These are phyloP conservation scores for Anthoptus insignis DNA, from an alignment of 2,888 invertebrate species.

Conservation along the genomic window DNA sequence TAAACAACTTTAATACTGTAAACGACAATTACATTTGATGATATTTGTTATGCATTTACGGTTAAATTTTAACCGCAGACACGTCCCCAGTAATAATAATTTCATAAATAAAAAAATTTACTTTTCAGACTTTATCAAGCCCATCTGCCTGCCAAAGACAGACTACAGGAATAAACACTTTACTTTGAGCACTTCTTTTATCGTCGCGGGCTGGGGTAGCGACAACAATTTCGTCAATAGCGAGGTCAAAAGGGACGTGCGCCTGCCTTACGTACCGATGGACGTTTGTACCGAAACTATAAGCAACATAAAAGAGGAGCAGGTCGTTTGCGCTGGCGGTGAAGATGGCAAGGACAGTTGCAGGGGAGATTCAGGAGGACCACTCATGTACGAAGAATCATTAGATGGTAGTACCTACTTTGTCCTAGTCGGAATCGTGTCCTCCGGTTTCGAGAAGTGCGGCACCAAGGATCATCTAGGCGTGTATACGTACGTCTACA, in stretches of 20 bases:
- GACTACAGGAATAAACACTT: conserved; percentile 47
- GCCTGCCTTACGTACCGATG: conserved; percentile 51
- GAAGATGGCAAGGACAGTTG: conserved; percentile 87
- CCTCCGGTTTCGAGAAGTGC: conserved; percentile 42
- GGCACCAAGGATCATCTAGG: conserved; percentile 43
- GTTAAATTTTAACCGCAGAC: no score
- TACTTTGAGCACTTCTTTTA: conserved; percentile 45
- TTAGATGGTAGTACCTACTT: conserved; percentile 4
- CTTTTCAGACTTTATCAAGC: conserved; percentile 60
- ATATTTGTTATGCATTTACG: no score
- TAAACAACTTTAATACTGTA: no score
- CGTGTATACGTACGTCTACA: conserved; percentile 47
- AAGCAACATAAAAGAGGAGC: conserved; percentile 29
- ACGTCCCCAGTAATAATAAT: no score
- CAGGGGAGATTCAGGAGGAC: conserved; percentile 90
- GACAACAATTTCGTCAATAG: conserved; percentile 58
- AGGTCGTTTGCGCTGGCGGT: conserved; percentile 72
- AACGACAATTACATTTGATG: no score
- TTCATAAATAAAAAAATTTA: no score
- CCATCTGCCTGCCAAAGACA: conserved; percentile 58
- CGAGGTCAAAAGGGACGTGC: conserved; percentile 55
- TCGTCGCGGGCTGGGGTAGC: conserved; percentile 80
- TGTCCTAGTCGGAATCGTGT: conserved; percentile 46
- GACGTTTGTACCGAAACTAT: conserved; percentile 33
- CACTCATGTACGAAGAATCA: conserved; percentile 73